A percentile compares a stretch with the other conserved stretches of the same genome.
Conservation (phyloP, 2,113 vertebrate species). For the Sinocyclocheilus anophthalmus region DNA sequence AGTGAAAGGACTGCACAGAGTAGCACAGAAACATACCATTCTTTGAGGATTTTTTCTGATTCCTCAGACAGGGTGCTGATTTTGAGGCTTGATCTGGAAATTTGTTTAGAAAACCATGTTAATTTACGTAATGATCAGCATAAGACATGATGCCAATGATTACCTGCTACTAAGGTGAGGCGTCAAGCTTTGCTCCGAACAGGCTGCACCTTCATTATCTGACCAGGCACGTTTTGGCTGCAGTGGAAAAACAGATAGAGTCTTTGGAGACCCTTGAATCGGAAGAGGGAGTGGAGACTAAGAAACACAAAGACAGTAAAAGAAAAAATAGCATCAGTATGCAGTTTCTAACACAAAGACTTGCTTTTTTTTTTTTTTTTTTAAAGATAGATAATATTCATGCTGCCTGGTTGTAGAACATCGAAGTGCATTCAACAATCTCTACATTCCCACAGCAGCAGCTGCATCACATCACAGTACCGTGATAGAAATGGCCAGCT, state of each 20-base stretch:
- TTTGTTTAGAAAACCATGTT: conserved; percentile 29
- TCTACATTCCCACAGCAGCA: conserved; percentile 52
- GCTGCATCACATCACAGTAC: conserved; percentile 73
- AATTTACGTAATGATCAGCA: not conserved
- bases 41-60: conserved; percentile 87
- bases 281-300: conserved; percentile 37
- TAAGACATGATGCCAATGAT: conserved; percentile 22
- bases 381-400: not conserved
- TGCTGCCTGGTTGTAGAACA: conserved; percentile 25
- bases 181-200: conserved; percentile 58
- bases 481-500: conserved; percentile 82
- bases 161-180: conserved; percentile 71
- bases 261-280: conserved; percentile 43
- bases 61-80: conserved; percentile 70
- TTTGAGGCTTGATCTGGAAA: conserved; percentile 66
- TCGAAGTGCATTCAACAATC: not conserved
- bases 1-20: not conserved
- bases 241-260: conserved; percentile 56
- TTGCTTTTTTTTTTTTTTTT: not conserved
- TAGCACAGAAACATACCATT: conserved; percentile 82
- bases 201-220: conserved; percentile 55
- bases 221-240: conserved; percentile 75
- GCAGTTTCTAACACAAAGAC: not conserved
- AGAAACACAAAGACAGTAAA: not conserved
- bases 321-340: not conserved